Percentiles rank a stretch among this genome's conserved stretches.
phyloP scores from a whole-genome alignment of 2,113 vertebrate species.

The Istiophorus platypterus region DNA sequence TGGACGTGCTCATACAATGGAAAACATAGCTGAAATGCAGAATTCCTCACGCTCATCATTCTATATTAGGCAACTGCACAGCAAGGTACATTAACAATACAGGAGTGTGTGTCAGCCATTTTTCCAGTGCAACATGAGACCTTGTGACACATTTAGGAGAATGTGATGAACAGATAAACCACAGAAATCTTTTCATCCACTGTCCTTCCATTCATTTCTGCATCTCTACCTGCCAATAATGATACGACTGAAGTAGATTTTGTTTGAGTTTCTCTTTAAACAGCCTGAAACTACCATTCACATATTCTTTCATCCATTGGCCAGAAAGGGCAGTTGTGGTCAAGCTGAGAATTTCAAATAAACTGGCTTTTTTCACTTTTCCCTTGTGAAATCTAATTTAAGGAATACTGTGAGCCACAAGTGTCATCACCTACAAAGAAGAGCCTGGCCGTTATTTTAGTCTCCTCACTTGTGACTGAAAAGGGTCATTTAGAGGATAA shows the following conservation, averaged over 20 bases:
- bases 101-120: conserved; percentile 58
- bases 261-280: conserved; percentile 58
- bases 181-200: conserved; percentile 45
- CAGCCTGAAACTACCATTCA: conserved; percentile 47
- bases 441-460: conserved; percentile 54
- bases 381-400: conserved; percentile 59
- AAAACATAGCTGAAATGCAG: conserved; percentile 66
- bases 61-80: conserved; percentile 62
- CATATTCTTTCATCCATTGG: conserved; percentile 48
- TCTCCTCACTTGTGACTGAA: conserved; percentile 33
- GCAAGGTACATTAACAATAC: conserved; percentile 69
- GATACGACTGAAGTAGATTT: conserved; percentile 29
- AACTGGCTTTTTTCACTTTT: conserved; percentile 43
- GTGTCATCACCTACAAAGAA: conserved; percentile 51
- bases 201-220: conserved; percentile 11
- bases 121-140: conserved; percentile 65
- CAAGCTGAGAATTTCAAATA: conserved; percentile 57
- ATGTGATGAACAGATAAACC: conserved; percentile 58
- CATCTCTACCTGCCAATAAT: conserved; percentile 23
- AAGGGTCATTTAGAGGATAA: conserved; percentile 51
- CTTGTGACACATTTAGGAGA: conserved; percentile 43
- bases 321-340: conserved; percentile 21
- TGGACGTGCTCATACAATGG: conserved; percentile 49
- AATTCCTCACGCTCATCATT: conserved; percentile 71
- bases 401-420: conserved; percentile 41